These are phyloP conservation scores for Anguilla rostrata DNA, from an alignment of 2,113 vertebrate genomes.

Conservation along the genomic window DNA sequence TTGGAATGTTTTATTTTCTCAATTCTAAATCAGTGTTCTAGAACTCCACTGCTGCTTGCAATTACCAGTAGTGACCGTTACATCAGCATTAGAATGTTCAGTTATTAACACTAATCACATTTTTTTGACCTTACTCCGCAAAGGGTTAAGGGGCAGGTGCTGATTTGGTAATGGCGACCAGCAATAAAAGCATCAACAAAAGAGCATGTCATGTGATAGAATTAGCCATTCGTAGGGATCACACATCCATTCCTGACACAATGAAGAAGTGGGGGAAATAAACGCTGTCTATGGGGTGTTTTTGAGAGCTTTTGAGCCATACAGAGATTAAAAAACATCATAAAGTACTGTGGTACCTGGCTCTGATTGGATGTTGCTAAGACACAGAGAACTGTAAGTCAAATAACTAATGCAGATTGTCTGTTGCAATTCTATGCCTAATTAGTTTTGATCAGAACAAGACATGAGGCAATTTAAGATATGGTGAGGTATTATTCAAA, in stretches of 20 bases:
- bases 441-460: background rate
- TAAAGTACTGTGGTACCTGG: background rate
- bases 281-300: background rate
- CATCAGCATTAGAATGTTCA: no score
- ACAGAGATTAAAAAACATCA: background rate
- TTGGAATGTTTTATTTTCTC: no score
- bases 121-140: background rate
- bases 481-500: background rate
- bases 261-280: background rate
- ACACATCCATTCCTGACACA: background rate
- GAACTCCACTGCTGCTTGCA: no score
- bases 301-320: slow-evolving; percentile 12
- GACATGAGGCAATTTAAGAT: no score
- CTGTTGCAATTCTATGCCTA: background rate
- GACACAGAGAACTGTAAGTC: slow-evolving; percentile 28
- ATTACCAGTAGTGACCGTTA: no score
- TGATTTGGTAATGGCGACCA: slow-evolving; percentile 55
- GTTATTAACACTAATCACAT: no score
- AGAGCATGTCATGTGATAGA: background rate
- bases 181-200: slow-evolving; percentile 36
- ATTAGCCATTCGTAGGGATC: background rate
- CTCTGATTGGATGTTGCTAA: slow-evolving; percentile 47
- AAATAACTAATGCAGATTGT: background rate
- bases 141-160: slow-evolving; percentile 53
- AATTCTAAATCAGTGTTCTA: no score